phyloP scores from a whole-genome alignment of 2,797 vertebrate species.

The Arnoldichthys spilopterus region DNA sequence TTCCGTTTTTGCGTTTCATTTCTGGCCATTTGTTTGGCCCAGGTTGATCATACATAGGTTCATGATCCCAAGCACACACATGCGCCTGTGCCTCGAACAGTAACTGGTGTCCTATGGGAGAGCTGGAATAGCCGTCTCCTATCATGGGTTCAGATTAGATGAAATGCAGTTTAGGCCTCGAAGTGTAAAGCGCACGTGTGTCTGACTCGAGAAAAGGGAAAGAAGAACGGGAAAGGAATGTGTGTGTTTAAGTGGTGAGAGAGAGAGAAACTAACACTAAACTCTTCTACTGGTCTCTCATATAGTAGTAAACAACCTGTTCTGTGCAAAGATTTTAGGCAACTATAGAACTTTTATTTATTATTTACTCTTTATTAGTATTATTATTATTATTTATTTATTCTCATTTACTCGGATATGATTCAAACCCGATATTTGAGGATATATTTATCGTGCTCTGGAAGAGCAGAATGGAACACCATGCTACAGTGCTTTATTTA shows the following conservation, averaged over 20 bases:
- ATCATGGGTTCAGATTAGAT: slow-evolving; percentile 51
- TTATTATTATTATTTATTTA: too few relatives aligned
- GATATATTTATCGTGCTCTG: too few relatives aligned
- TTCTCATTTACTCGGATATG: too few relatives aligned
- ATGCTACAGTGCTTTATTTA: too few relatives aligned
- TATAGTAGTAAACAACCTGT: too few relatives aligned
- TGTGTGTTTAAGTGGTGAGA: background rate
- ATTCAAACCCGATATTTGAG: too few relatives aligned
- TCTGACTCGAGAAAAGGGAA: background rate
- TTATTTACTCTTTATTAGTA: too few relatives aligned
- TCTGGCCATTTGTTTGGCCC: slow-evolving; percentile 35
- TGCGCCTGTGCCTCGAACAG: slow-evolving; percentile 27
- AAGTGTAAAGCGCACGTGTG: slow-evolving; percentile 16
- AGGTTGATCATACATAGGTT: slow-evolving; percentile 45
- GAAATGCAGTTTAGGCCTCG: slow-evolving; percentile 39
- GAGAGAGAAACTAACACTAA: background rate
- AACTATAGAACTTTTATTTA: too few relatives aligned
- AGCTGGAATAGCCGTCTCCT: slow-evolving; percentile 28
- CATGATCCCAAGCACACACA: slow-evolving; percentile 22
- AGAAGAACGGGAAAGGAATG: background rate
- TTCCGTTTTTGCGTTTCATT: slow-evolving; percentile 44
- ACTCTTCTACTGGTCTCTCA: too few relatives aligned
- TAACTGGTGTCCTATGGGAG: slow-evolving; percentile 25
- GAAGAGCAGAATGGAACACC: too few relatives aligned
- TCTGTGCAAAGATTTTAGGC: too few relatives aligned